phyloP scores from a whole-genome alignment of 2,113 vertebrate species.

The Brachyistius frenatus region DNA sequence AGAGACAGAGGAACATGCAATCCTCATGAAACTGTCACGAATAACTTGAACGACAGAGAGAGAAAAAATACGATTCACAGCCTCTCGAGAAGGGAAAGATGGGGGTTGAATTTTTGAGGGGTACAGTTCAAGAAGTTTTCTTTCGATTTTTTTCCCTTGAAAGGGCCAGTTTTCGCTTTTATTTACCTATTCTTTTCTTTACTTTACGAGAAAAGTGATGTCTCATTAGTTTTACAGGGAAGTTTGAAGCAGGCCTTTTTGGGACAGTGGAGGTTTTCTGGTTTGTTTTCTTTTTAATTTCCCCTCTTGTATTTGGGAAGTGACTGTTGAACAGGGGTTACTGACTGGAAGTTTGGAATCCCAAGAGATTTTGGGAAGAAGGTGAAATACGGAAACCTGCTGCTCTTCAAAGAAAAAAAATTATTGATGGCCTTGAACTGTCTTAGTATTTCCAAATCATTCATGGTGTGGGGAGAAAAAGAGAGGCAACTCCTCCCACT shows the following conservation, averaged over 20 bases:
- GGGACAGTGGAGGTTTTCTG: slow-evolving; percentile 62
- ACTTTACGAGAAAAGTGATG: slow-evolving; percentile 44
- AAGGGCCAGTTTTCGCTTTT: slow-evolving; percentile 80
- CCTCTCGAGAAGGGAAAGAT: slow-evolving; percentile 63
- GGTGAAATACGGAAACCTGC: slow-evolving; percentile 87
- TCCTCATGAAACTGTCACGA: slow-evolving; percentile 76
- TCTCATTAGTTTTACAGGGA: slow-evolving; percentile 64
- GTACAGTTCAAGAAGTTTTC: slow-evolving; percentile 61
- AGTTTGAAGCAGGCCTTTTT: slow-evolving; percentile 64
- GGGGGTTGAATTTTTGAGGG: slow-evolving; percentile 61
- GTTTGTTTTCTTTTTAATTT: slow-evolving; percentile 56
- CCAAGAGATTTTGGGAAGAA: slow-evolving; percentile 71
- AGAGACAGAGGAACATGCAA: slow-evolving; percentile 80
- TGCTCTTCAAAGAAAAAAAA: slow-evolving; percentile 87
- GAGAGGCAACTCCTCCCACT: slow-evolving; percentile 66
- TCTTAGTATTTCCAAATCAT: slow-evolving; percentile 87
- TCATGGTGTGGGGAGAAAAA: slow-evolving; percentile 64
- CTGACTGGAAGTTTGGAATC: slow-evolving; percentile 78
- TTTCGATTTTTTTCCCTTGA: slow-evolving; percentile 54
- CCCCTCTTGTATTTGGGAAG: slow-evolving; percentile 71
- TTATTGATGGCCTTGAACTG: slow-evolving; percentile 88
- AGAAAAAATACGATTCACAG: slow-evolving; percentile 60
- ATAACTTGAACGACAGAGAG: slow-evolving; percentile 83
- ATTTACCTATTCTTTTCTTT: slow-evolving; percentile 49
- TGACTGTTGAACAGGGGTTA: slow-evolving; percentile 80